These are phyloP conservation scores for Drosophila sordidula DNA, from an alignment of 2,888 invertebrate species.

Conservation along the genomic window DNA sequence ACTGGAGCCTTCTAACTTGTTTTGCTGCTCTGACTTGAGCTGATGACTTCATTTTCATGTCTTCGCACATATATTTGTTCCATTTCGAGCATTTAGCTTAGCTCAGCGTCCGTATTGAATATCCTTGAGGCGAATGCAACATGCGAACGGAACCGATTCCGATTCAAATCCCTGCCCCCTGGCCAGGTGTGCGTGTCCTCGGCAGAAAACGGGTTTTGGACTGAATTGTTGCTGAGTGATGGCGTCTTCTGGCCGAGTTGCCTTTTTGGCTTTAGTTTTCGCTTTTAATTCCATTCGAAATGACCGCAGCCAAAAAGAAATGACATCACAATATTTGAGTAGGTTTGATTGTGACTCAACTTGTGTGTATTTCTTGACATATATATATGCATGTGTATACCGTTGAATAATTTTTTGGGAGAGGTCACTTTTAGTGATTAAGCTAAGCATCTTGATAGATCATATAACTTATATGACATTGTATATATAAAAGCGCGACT, in stretches of 20 bases:
- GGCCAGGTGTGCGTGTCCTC: constrained; percentile 24
- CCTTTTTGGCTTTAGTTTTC: constrained; percentile 30
- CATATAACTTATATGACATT: constrained; percentile 1
- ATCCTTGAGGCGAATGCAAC: constrained; percentile 63
- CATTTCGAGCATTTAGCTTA: constrained; percentile 24
- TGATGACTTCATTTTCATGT: constrained; percentile 68
- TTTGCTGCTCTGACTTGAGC: constrained; percentile 11
- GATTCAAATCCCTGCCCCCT: constrained; percentile 6
- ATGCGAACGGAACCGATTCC: constrained; percentile 44
- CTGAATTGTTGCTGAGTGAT: constrained; percentile 6
- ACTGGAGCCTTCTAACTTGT: constrained; percentile 2
- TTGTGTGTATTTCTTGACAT: constrained; percentile 9
- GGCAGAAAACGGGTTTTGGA: constrained; percentile 44
- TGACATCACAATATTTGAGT: constrained; percentile 69
- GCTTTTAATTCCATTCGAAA: constrained; percentile 60
- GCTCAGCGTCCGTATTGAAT: constrained; percentile 35
- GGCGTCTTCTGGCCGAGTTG: constrained; percentile 27
- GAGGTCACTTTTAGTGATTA: neutral
- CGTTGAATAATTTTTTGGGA: constrained; percentile 12
- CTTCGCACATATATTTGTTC: constrained; percentile 11
- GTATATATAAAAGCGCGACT: neutral
- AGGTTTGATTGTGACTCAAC: constrained; percentile 39
- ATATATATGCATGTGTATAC: neutral
- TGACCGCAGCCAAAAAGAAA: constrained; percentile 50
- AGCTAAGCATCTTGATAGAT: neutral